A percentile compares a stretch with the other conserved stretches of the same genome.
Evolutionary conservation across 2,888 invertebrate genomes (phyloP).

Genomic region (Sclerodermus sp.): DNA sequence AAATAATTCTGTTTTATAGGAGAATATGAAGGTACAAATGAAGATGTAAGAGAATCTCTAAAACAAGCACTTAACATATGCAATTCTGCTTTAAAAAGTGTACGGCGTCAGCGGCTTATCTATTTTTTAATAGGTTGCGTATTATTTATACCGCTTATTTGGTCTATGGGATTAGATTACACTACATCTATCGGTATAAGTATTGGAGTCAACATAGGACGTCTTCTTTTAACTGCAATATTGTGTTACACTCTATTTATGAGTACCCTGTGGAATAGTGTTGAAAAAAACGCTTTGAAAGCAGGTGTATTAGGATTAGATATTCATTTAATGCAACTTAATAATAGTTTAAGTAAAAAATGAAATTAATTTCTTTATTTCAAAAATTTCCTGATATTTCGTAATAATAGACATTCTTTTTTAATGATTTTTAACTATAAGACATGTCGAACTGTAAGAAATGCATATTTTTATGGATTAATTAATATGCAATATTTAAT

Average conservation of each 20-base stretch:
- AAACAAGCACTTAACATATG: slow-evolving; percentile 66
- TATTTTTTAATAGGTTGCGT: slow-evolving; percentile 62
- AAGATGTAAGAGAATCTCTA: slow-evolving; percentile 51
- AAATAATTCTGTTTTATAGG: slow-evolving; percentile 23
- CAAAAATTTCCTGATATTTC: no score
- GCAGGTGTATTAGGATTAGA: slow-evolving; percentile 75
- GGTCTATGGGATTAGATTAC: slow-evolving; percentile 47
- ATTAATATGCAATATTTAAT: not conserved
- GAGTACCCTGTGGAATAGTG: slow-evolving; percentile 81
- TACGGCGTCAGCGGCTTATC: slow-evolving; percentile 60
- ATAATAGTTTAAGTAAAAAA: slow-evolving; percentile 20
- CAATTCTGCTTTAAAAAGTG: slow-evolving; percentile 60
- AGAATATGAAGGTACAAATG: slow-evolving; percentile 22
- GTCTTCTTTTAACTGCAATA: slow-evolving; percentile 67
- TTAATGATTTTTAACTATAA: no score
- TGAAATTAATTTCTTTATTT: slow-evolving; percentile 4
- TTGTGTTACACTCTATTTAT: slow-evolving; percentile 73
- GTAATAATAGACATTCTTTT: no score
- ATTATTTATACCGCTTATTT: slow-evolving; percentile 56
- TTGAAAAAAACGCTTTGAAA: slow-evolving; percentile 76
- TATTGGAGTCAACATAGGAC: slow-evolving; percentile 62
- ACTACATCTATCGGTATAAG: slow-evolving; percentile 39
- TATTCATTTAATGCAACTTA: slow-evolving; percentile 54
- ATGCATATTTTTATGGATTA: no score
- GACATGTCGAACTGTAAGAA: no score